Evolutionary conservation across 2,888 invertebrate species (phyloP).

Genomic region (Rhabditoides inermis): DNA sequence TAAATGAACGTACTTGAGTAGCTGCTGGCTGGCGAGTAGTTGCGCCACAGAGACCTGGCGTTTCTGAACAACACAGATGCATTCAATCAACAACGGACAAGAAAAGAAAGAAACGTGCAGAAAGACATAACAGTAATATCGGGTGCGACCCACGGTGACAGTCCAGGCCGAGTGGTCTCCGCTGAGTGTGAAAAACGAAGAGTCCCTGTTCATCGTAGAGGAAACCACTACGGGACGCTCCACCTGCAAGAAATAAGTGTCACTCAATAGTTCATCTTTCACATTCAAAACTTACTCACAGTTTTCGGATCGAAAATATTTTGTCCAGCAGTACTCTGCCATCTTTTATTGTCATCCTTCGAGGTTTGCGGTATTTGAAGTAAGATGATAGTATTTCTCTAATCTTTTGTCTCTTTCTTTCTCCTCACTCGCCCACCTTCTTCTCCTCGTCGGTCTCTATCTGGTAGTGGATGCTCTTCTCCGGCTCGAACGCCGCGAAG

Average conservation of each 20-base stretch:
- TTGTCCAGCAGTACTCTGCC: too few relatives aligned
- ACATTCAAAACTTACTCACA: neutral
- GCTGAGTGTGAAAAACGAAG: conserved; percentile 13
- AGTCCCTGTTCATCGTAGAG: conserved; percentile 13
- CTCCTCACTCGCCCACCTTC: too few relatives aligned
- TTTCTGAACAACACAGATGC: conserved; percentile 7
- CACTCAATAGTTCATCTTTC: too few relatives aligned
- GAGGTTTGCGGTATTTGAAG: too few relatives aligned
- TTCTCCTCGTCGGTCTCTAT: too few relatives aligned
- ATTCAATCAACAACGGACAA: neutral
- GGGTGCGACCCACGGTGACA: conserved; percentile 4
- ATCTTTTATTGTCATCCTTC: too few relatives aligned
- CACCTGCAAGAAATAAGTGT: too few relatives aligned
- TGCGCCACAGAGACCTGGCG: conserved; percentile 12
- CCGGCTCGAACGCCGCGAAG: conserved; percentile 28
- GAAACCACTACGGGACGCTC: conserved; percentile 15
- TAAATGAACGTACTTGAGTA: too few relatives aligned
- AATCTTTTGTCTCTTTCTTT: too few relatives aligned
- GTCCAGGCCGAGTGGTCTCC: conserved; percentile 30
- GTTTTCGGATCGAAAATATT: too few relatives aligned
- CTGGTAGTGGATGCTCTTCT: conserved; percentile 19
- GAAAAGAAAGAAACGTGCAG: neutral
- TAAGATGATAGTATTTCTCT: too few relatives aligned
- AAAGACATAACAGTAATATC: neutral
- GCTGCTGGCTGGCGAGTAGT: conserved; percentile 13